Conservation (phyloP, 2,113 vertebrate species). For the Alethe diademata region DNA sequence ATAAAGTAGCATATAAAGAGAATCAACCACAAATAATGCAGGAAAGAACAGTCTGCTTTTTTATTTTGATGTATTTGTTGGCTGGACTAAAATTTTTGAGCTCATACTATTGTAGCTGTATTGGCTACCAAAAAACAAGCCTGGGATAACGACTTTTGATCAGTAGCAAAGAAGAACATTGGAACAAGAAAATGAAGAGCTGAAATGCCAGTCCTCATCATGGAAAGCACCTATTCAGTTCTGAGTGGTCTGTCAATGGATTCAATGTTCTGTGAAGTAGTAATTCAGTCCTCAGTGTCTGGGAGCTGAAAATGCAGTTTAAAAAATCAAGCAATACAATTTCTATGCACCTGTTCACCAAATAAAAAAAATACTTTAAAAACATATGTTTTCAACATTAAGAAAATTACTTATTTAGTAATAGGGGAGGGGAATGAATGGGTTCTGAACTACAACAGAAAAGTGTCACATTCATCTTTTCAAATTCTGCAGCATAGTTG, state of each 20-base stretch:
- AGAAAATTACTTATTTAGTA: neutral
- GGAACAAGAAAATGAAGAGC: neutral
- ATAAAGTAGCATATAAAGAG: neutral
- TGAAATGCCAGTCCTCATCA: neutral
- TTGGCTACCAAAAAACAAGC: neutral
- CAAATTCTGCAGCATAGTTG: neutral
- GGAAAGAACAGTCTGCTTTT: neutral
- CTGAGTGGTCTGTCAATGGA: neutral
- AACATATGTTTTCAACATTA: neutral
- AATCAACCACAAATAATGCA: neutral
- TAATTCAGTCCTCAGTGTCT: neutral
- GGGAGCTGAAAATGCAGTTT: neutral
- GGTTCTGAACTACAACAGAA: neutral
- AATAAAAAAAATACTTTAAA: neutral
- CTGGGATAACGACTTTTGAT: neutral
- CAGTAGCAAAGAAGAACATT: neutral
- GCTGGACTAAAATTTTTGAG: neutral
- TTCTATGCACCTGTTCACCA: neutral
- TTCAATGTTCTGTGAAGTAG: neutral
- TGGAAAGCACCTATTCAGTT: neutral
- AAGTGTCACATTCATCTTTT: neutral
- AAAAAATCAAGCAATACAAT: neutral
- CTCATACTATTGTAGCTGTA: neutral
- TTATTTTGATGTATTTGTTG: neutral
- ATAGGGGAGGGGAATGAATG: neutral